These are phyloP conservation scores for Sigmodon hispidus DNA, from an alignment of 2,113 vertebrate genomes.

Conservation along the genomic window DNA sequence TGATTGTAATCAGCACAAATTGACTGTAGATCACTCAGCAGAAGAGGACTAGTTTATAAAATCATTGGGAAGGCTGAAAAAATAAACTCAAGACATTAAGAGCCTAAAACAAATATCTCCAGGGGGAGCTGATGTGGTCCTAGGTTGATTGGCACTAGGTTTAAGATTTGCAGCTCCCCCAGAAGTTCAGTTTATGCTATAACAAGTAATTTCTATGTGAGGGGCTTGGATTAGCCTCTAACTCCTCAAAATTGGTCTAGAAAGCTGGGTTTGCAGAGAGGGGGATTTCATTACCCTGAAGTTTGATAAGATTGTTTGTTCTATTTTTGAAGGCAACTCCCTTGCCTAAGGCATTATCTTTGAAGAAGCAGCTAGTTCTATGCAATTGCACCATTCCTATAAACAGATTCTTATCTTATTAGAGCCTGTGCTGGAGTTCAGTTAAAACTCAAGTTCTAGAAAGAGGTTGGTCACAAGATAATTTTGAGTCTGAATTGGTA, in stretches of 20 bases:
- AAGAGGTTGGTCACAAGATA: background rate
- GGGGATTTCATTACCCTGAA: accelerated
- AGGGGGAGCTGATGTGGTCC: background rate
- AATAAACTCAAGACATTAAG: background rate
- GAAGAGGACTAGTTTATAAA: background rate
- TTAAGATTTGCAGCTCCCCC: background rate
- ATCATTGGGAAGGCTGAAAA: background rate
- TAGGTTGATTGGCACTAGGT: background rate
- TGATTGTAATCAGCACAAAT: background rate
- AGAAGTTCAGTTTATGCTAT: background rate
- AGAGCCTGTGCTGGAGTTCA: background rate
- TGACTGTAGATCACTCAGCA: background rate
- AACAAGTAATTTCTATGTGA: background rate
- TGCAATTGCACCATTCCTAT: background rate
- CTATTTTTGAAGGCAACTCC: background rate
- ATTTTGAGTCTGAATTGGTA: background rate
- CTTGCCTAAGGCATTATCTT: background rate
- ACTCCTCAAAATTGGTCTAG: no score
- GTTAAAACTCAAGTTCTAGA: background rate
- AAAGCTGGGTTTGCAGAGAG: no score
- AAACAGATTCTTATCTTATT: background rate
- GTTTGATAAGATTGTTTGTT: background rate
- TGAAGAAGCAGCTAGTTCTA: background rate
- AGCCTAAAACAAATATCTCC: background rate
- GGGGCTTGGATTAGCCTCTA: no score